phyloP scores from a whole-genome alignment of 2,797 vertebrate species.

The Hydrocynus forskahlii region DNA sequence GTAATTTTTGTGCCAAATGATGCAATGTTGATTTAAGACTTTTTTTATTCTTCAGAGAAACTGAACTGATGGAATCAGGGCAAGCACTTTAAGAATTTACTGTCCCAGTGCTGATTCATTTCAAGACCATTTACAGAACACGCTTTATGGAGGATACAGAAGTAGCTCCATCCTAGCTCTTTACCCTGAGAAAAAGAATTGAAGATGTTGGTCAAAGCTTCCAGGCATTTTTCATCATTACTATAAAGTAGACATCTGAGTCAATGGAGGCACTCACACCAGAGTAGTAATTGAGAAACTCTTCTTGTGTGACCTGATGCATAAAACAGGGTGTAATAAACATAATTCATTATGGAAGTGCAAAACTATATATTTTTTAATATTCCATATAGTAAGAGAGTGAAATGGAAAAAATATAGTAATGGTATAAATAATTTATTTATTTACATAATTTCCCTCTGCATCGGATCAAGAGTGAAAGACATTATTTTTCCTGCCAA shows the following conservation, averaged over 20 bases:
- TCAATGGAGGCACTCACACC: slow-evolving; percentile 87
- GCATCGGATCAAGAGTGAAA: not conserved
- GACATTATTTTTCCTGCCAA: not conserved
- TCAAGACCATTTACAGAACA: not conserved
- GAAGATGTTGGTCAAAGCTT: slow-evolving; percentile 70
- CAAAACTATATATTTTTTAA: not conserved
- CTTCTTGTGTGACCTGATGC: slow-evolving; percentile 82
- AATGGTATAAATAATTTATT: not conserved
- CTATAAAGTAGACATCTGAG: slow-evolving; percentile 75
- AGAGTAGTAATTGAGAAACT: slow-evolving; percentile 88
- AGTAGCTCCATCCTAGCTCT: slow-evolving; percentile 24
- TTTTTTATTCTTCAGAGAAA: not conserved
- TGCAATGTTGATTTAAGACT: not conserved
- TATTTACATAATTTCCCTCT: not conserved
- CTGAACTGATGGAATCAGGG: slow-evolving; percentile 43
- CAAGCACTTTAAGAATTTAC: slow-evolving; percentile 16
- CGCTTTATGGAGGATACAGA: slow-evolving; percentile 7
- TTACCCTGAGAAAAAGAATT: slow-evolving; percentile 62
- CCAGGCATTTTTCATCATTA: slow-evolving; percentile 85
- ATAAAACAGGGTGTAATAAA: slow-evolving; percentile 64
- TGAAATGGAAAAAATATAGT: not conserved
- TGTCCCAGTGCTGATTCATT: not conserved
- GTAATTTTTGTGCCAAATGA: not conserved
- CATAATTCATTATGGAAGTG: slow-evolving; percentile 20
- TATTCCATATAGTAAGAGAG: not conserved